Base-by-base conservation (phyloP, 53 echinoderm and acorn worm genomes). In the Crossaster papposus region DNA sequence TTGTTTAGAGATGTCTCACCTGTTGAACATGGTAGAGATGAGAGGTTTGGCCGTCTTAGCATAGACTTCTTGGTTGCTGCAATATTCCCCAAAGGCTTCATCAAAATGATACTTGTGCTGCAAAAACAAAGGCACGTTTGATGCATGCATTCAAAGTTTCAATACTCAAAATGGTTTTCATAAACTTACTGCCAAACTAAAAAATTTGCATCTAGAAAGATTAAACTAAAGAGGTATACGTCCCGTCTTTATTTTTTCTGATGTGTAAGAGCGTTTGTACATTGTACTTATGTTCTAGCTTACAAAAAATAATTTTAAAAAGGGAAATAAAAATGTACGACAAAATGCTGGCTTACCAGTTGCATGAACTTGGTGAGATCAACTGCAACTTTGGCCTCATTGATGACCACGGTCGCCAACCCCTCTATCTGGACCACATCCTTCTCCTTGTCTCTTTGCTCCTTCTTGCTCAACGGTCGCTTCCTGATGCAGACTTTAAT, bases 71-170 rank as follows among this genome's bases (percentile, higher is more conserved):
- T 95, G 89, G 81, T 97, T 97, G 58, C 90, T 95, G 77, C 89
- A 89, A n/a, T 70, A 74, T 34, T 95, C 97, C 38, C 87, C 68
- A 76, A 97, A 97, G 15, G 94, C 95, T 83, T 97, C 97, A 93
- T 97, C 97, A 94, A 95, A 97, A 65, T 94, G 92, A 63, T 94
- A 97, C 81, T 97, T 95, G 79, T 97, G 97, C 97, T 97, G 92
- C 26, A 90, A 52, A 53, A 64, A 64, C 22, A 44, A 36, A 22
- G 9, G 0, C 9, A 44, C 9, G 1, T 44, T 44, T n/a, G n/a
- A n/a, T n/a, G n/a, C n/a, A n/a, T n/a, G n/a, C n/a, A 37, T 54
- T 20, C 52, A 30, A 2, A 1, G 22, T 20, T 9, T 4, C 15
- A 2, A 6, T 6, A 64, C 44, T 44, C 44, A 44, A 44, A 1